Conservation (phyloP, 2,888 invertebrate genomes). For the Agriopis leucophaearia region DNA sequence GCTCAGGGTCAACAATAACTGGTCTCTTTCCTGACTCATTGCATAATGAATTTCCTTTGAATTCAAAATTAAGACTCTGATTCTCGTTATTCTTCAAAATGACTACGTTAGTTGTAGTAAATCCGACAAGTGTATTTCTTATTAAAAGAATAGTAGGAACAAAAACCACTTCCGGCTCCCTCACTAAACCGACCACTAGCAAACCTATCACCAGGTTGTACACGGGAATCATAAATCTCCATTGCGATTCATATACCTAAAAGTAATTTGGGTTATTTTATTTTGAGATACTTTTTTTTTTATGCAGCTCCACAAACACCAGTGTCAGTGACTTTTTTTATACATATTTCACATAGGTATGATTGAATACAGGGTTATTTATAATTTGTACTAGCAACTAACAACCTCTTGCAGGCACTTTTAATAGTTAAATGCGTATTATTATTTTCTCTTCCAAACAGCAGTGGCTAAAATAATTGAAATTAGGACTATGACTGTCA, state of each 20-base stretch:
- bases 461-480: no score
- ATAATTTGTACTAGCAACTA: no score
- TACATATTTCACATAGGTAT: no score
- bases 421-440: no score
- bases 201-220: constrained; percentile 85
- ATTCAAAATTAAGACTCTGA: constrained; percentile 79
- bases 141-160: constrained; percentile 86
- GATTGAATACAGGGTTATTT: no score
- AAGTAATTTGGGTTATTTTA: constrained; percentile 15
- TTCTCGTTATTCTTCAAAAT: constrained; percentile 85
- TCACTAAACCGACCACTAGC: constrained; percentile 88
- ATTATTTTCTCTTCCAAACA: no score
- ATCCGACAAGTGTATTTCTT: constrained; percentile 87
- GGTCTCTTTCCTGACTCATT: constrained; percentile 84
- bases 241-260: constrained; percentile 88
- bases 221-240: constrained; percentile 87
- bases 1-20: constrained; percentile 80
- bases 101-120: constrained; percentile 74
- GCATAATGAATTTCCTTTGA: constrained; percentile 83
- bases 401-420: no score
- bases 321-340: no score
- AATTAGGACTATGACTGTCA: no score
- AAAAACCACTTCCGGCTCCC: constrained; percentile 88
- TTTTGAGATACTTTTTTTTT: no score
- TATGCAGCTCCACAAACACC: no score